These are phyloP conservation scores for Hydrochoerus hydrochaeris DNA, from an alignment of 2,113 vertebrate genomes.

Conservation along the genomic window DNA sequence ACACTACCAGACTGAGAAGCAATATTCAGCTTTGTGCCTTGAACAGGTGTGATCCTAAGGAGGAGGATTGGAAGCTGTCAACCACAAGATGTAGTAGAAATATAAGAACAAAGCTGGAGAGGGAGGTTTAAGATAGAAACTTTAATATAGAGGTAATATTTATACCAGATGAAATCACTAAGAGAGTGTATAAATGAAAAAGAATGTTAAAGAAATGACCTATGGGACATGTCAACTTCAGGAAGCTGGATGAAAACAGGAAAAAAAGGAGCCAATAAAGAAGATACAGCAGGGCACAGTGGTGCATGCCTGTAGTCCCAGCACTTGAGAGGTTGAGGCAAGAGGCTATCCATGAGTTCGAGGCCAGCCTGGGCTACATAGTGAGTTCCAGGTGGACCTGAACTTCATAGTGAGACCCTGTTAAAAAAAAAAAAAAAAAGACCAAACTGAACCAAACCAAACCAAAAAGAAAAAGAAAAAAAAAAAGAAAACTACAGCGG, in stretches of 20 bases:
- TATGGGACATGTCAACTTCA: not conserved
- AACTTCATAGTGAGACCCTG: too few relatives aligned
- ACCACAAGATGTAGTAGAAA: not conserved
- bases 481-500: not conserved
- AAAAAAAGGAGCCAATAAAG: not conserved
- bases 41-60: not conserved
- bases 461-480: too few relatives aligned
- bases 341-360: too few relatives aligned
- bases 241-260: not conserved
- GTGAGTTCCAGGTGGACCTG: too few relatives aligned
- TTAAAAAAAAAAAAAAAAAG: too few relatives aligned
- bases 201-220: not conserved
- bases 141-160: not conserved
- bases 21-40: not conserved
- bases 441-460: too few relatives aligned
- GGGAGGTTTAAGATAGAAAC: not conserved
- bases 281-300: not conserved
- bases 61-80: not conserved
- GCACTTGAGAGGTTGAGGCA: too few relatives aligned
- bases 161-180: not conserved
- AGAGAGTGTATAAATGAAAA: not conserved
- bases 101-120: not conserved
- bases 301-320: too few relatives aligned
- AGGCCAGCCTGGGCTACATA: too few relatives aligned
- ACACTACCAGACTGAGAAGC: not conserved